phyloP scores from a whole-genome alignment of 2,888 invertebrate genomes.

The Saturnia japonica region DNA sequence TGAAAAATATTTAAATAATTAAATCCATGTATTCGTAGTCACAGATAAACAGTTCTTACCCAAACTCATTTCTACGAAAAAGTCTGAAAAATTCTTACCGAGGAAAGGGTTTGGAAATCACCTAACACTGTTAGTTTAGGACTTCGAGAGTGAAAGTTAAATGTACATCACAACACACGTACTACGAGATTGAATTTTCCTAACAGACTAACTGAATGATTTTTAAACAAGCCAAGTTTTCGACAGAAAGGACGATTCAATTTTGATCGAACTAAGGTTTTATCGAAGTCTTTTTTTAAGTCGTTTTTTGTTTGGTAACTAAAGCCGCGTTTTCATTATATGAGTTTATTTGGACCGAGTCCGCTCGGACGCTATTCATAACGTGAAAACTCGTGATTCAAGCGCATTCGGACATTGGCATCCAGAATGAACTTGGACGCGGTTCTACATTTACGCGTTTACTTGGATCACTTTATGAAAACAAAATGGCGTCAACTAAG shows the following conservation, averaged over 20 bases:
- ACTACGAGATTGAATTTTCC: not conserved
- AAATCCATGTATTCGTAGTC: not conserved
- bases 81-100: not conserved
- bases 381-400: no score
- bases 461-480: no score
- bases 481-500: no score
- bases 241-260: not conserved
- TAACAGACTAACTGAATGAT: not conserved
- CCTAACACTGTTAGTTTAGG: slow-evolving; percentile 9
- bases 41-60: not conserved
- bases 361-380: no score
- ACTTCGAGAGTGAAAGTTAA: slow-evolving; percentile 9
- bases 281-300: not conserved
- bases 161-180: slow-evolving; percentile 4
- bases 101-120: not conserved
- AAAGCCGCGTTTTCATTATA: no score
- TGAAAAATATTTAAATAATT: no score
- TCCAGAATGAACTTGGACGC: no score
- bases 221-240: slow-evolving; percentile 2
- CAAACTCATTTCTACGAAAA: not conserved
- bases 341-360: no score
- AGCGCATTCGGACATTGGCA: no score
- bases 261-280: not conserved
- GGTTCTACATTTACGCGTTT: no score
- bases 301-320: not conserved